Base-by-base conservation (phyloP, 2,797 vertebrate species). In the Mallotus villosus region DNA sequence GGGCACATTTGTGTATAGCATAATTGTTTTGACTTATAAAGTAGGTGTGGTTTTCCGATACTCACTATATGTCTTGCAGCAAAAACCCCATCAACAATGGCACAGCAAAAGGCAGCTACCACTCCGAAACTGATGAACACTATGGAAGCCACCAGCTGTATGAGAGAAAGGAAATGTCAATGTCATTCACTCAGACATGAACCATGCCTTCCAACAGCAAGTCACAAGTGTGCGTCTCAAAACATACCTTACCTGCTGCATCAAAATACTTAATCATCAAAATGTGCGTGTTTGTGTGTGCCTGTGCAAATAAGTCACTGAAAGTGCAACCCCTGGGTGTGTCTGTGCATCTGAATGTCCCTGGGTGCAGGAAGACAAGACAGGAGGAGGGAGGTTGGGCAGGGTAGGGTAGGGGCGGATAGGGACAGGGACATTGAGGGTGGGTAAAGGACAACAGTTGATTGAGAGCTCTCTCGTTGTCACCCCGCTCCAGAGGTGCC, bases 101-200 rank as follows among this genome's bases (percentile, higher is more conserved):
- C 97, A 78, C 97, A 99, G 89, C 97, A 99, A 89, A 99, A 99
- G 0, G 98, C 96, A 0, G 98, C 97, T 73, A 99, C 96, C 88
- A 98, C 98, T 0, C 98, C 98, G 34, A 99, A 99, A 87, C 96
- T 99, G 93, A 99, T 99, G 90, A 99, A 99, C 85, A 99, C 96
- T 1, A 99, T 98, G 37, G 98, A 99, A 34, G 97, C 98, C 86
- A 99, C 97, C 84, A 99, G 89, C 98, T 99, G 94, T 32, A 78
- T 74, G 22, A 77, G 63, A 68, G 73, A 63, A 79, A 49, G 66
- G 49, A 12, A 29, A 66, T 55, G 60, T 75, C 34, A 74, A 63
- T 66, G 74, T 75, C 67, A 68, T 19, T 78, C 70, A 49, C 5
- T 79, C 21, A 63, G 19, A 32, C 16, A 55, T 55, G 5, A 55